Evolutionary conservation across 2,113 vertebrate genomes (phyloP), one percentile per base, ranked within the genome.

Genomic region (Pungitius pungitius): DNA sequence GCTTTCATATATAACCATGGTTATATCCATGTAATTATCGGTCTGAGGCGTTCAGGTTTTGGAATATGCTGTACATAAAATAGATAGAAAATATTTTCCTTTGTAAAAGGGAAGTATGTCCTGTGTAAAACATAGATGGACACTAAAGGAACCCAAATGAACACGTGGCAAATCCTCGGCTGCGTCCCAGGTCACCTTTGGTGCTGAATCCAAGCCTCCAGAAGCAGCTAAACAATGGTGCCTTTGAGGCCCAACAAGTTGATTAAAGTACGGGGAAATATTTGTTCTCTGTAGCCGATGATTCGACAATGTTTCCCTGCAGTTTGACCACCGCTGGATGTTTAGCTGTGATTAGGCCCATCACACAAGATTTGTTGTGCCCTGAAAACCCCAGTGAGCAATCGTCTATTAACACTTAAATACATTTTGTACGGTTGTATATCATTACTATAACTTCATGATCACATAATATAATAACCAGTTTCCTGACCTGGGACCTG

Each of bases 21-120:
- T 90, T 90, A 89, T 91, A 91, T 87, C 82, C 80, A 90, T 84
- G 79, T 89, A 90, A 88, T 91, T 91, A 86, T 87, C 71, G 72
- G 78, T 82, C 87, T 73, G 86, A 91, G 87, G 88, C 90, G 89
- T 94, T 89, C 88, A 89, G 88, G 78, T 91, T 85, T 89, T 89
- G 87, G 86, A 85, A 86, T 92, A 90, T 90, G 86, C 85, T 93
- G 87, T 89, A 90, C 89, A 92, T 93, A 92, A 83, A 90, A 88
- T 91, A 90, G 84, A 84, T 87, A 92, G 84, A 86, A 78, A 82
- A 64, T 12, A 90, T 90, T 89, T 90, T 87, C 81, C 86, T 81
- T 81, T 81, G 80, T 84, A 81, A 93, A 93, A 92, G 92, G 92
- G 90, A 92, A 91, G 83, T 85, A 82, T 81, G 88, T 89, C 83